Evolutionary conservation across 1,140 invertebrate species (phyloP), one percentile per base, ranked within the genome.

Genomic region (Papilio polyxenes): DNA sequence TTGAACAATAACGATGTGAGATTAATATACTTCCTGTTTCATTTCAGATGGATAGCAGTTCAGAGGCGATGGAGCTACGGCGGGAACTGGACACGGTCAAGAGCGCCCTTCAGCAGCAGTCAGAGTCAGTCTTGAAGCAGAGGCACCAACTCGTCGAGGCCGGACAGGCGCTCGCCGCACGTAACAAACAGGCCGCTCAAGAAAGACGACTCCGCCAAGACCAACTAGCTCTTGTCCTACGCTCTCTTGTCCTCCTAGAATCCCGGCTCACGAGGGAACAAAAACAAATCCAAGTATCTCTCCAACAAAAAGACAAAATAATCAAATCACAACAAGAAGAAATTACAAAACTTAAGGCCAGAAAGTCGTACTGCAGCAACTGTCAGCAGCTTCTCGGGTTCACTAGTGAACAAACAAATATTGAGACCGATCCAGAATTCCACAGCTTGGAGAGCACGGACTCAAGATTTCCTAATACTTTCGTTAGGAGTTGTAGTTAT

Each of bases 201-300:
- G 96, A 96, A 86, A 95, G 95, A 75, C 91, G 94, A 1, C 91
- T 97, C 2, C 94, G 96, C 17, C 96, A 97, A 88, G 96, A 96
- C 84, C 96, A 97, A 87, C 94, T 97, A 6, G 96, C 96, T 2
- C 95, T 96, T 80, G 96, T 97, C 17, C 92, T 97, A 4, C 95
- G 96, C 15, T 96, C 97, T 2, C 89, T 97, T 40, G 94, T 97
- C 13, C 95, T 96, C 23, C 95, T 97, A 17, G 97, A 97, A 88
- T 96, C 96, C 0, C 93, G 96, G n/a, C 91, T 97, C 3, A 95
- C 96, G n/a, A 95, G 96, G 87, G 97, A 97, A 89, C 97, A 97
- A 87, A 96, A 96, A 86, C 96, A 95, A 84, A 97, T 97, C 62
- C 95, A 95, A 53, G 95, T 96, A 62, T 95, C 96, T 77, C 93